Evolutionary conservation across 2,113 vertebrate genomes (phyloP), one percentile per base, ranked within the genome.

Genomic region (Saguinus midas): DNA sequence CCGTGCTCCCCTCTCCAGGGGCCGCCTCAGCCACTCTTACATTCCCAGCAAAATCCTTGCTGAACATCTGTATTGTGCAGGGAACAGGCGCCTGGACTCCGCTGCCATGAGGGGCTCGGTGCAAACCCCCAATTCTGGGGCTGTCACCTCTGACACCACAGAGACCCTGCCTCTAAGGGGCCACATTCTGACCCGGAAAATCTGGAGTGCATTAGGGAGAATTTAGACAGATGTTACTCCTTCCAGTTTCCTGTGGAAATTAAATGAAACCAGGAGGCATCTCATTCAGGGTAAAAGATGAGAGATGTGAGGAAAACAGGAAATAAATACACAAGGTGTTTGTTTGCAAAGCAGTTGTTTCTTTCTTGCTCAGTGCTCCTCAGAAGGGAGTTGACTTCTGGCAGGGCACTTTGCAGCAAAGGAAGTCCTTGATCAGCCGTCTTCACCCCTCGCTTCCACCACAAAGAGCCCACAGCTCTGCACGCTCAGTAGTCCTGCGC

Each of bases 221-320:
- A 95, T 95, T 79, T 75, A 58, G 86, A 92, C 72, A 95, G 96
- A 98, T 92, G 96, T 68, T 88, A 70, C 84, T 95, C 80, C 85
- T 90, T 84, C 90, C 80, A 92, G 78, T 78, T 98, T 97, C 96
- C 98, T 97, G 91, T 90, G 92, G 93, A 98, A 96, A 88, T 96
- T 94, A 95, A 97, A 84, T 93, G 87, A 97, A 96, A 87, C 75
- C 95, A 96, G 90, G 93, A 89, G 79, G 89, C 83, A 48, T 91
- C 70, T 91, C n/a, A 40, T 76, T 84, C 64, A 66, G 84, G n/a
- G 81, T 64, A 82, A 32, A 92, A 79, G 91, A 95, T 8, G 86
- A 93, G 94, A 66, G 87, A 64, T 27, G 40, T 35, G 91, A 95
- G 94, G 86, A 68, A 90, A 86, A 87, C 11, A 23, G 86, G 73